Conservation (phyloP, 2,888 invertebrate genomes). For the Agapostemon virescens region DNA sequence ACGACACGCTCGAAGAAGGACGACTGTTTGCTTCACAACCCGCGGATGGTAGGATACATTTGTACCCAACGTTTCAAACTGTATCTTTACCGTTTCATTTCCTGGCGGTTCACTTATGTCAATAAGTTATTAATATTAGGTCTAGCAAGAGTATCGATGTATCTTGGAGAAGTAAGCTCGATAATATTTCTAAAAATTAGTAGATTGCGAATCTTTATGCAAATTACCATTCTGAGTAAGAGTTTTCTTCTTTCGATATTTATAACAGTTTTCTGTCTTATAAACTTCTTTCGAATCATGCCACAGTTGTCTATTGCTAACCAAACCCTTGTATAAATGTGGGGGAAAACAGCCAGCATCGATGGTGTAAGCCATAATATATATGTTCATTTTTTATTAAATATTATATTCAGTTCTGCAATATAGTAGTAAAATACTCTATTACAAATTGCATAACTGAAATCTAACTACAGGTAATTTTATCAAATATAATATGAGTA, state of each 20-base stretch:
- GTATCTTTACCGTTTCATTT: neutral
- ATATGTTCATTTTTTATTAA: too few relatives aligned
- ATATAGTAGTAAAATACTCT: too few relatives aligned
- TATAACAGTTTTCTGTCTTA: neutral
- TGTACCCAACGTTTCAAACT: neutral
- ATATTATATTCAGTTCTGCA: too few relatives aligned
- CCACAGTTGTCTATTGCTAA: too few relatives aligned
- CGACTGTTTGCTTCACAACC: conserved; percentile 3
- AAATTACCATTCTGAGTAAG: neutral
- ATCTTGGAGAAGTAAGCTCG: conserved; percentile 3
- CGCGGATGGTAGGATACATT: neutral
- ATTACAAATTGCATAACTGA: too few relatives aligned
- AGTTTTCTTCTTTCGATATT: neutral
- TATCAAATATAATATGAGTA: too few relatives aligned
- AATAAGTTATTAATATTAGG: neutral
- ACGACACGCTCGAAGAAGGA: neutral
- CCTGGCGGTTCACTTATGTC: neutral
- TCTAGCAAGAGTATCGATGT: neutral
- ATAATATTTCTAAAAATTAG: neutral
- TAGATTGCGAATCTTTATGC: neutral
- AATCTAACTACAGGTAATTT: too few relatives aligned
- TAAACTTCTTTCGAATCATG: neutral
- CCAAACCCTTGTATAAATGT: too few relatives aligned
- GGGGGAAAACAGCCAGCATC: too few relatives aligned
- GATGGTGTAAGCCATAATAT: too few relatives aligned